Evolutionary conservation across 2,888 invertebrate species (phyloP), one percentile per base, ranked within the genome.

Genomic region (Lypha dubia): DNA sequence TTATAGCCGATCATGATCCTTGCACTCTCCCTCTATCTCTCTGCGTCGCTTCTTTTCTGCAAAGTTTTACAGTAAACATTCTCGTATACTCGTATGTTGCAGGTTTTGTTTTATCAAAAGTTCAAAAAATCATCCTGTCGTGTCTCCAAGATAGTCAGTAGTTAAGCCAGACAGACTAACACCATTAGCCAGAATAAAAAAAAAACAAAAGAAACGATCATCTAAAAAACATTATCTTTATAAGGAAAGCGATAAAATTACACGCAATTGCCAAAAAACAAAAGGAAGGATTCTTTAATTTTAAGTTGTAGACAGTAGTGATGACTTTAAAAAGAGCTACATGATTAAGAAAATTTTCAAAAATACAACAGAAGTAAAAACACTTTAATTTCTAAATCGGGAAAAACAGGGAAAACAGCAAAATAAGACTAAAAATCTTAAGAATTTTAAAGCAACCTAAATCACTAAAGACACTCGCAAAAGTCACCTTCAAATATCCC

Each of bases 241-340:
- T n/a, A 62, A 76, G 49, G 9, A 70, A 75, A 84, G 68, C 73
- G 24, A 80, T 80, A 84, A 80, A 80, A 76, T 73, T 80, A 73
- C 77, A 84, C 46, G 77, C 80, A 77, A 80, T 84, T 76, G 80
- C 51, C 67, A 77, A 80, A 73, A 58, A 71, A 65, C 68, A 84
- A n/a, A n/a, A n/a, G n/a, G n/a, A n/a, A 71, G 51, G 80, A 80
- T 80, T 76, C 22, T 76, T 76, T 75, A 9, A 56, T 46, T 49
- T 38, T 7, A 51, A 15, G 3, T 51, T 28, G 53, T 49, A 22
- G 11, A 60, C 20, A 60, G 17, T 22, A n/a, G n/a, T n/a, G n/a
- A n/a, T n/a, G 86, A 79, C 70, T 71, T 51, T 3, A n/a, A 38
- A 62, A 41, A 38, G 28, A n/a, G 1, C 67, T 67, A 79, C 6